Percentiles rank a stretch among this genome's conserved stretches.
These are phyloP conservation scores for Nomada lathburiana DNA, from an alignment of 2,888 invertebrate genomes.

Conservation along the genomic window DNA sequence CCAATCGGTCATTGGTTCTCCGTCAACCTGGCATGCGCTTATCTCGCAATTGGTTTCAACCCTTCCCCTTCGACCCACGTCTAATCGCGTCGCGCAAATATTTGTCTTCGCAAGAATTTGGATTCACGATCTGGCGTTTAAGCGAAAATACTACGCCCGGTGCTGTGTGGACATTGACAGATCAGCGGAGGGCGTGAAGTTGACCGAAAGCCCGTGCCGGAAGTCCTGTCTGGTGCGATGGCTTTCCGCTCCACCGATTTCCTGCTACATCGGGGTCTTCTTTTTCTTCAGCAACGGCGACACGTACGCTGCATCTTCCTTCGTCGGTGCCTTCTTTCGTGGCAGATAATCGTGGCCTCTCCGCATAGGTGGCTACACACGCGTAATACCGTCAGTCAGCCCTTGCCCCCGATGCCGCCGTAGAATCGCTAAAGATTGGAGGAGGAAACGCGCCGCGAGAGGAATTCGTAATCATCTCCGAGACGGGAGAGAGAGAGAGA, in stretches of 20 bases:
- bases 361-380: conserved; percentile 1
- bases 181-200: conserved; percentile 16
- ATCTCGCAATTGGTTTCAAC: too few relatives aligned
- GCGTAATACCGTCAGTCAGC: conserved; percentile 3
- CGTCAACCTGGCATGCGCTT: too few relatives aligned
- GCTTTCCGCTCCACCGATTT: conserved; percentile 61
- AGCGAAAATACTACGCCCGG: background rate
- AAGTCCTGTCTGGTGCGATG: conserved; percentile 57
- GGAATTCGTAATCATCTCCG: conserved; percentile 58
- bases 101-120: background rate
- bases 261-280: conserved; percentile 59
- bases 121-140: too few relatives aligned
- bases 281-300: conserved; percentile 47
- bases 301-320: conserved; percentile 53
- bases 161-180: background rate
- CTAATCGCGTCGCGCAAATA: too few relatives aligned
- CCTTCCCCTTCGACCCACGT: too few relatives aligned
- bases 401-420: conserved; percentile 18
- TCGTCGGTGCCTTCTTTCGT: conserved; percentile 28
- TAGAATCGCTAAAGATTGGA: conserved; percentile 37
- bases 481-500: background rate
- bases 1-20: too few relatives aligned
- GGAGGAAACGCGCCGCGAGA: conserved; percentile 54
- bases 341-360: conserved; percentile 35
- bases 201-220: conserved; percentile 53